Base-by-base conservation (phyloP, 1,140 invertebrate species). In the Lasaia peninsularis region DNA sequence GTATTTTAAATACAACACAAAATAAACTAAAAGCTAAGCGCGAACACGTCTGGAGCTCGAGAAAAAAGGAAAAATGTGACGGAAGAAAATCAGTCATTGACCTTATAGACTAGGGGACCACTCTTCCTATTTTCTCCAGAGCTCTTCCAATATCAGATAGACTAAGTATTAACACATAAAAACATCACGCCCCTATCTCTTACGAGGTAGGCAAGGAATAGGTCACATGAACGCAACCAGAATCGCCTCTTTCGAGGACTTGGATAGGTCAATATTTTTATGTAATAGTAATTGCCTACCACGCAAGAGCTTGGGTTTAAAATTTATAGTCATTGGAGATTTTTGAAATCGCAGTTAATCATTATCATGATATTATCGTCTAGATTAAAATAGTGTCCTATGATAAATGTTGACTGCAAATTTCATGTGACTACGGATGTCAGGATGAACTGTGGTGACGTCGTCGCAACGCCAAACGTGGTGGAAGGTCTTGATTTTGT, bases 1-100 rank as follows among this genome's bases (percentile, higher is more conserved):
- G 69, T 72, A 71, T 78, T 83, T 86, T 73, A 86, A 88, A 85
- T 78, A 52, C 63, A 67, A 58, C 20, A 64, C 65, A 60, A 68
- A 67, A 52, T 60, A 68, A 53, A 56, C 60, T 60, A 64, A 67
- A 65, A 68, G n/a, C 37, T 69, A 77, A 62, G 69, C 79, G 74
- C 62, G 77, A 76, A 75, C 65, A 52, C 67, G 60, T 67, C 60
- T 68, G 63, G 63, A 57, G 63, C 72, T 37, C 67, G 73, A 73
- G 74, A 77, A 72, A 85, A 80, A 58, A 78, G 68, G 62, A 72
- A 83, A 75, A 84, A 81, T 73, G 75, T 69, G 63, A 58, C 55
- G 55, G 59, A 73, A 71, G 57, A 69, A 63, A 70, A 21, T 33
- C 57, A 73, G 77, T 82, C 77, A 75, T 66, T 49, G 50, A 72